Conservation (phyloP, 2,113 vertebrate species). For the Podarcis cretensis region DNA sequence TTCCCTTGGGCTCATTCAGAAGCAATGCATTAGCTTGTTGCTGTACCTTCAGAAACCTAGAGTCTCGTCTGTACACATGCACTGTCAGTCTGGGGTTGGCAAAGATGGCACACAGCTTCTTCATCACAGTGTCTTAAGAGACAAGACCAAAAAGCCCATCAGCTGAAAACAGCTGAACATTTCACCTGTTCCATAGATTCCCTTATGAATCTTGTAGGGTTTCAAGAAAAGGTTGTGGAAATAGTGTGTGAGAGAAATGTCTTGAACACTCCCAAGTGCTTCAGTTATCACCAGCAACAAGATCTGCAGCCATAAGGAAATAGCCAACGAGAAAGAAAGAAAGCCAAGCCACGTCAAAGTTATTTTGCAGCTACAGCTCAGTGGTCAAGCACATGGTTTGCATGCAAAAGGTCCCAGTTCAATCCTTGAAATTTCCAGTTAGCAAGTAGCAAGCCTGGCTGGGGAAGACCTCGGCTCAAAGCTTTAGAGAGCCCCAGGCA, state of each 20-base stretch:
- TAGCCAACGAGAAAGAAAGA: background rate
- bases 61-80: too few species aligned
- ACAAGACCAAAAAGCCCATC: background rate
- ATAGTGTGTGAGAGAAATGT: background rate
- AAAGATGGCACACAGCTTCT: background rate
- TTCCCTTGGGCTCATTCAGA: background rate
- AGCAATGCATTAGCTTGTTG: background rate
- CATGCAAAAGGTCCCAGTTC: background rate
- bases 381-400: background rate
- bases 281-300: background rate
- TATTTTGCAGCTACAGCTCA: background rate
- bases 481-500: background rate
- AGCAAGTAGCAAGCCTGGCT: background rate
- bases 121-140: background rate
- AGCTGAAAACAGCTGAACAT: background rate
- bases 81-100: background rate
- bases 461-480: background rate
- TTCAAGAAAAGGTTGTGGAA: background rate
- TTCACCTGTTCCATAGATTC: background rate
- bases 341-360: background rate
- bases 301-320: background rate
- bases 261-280: background rate
- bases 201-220: background rate
- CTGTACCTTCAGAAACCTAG: background rate
- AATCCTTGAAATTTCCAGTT: too few species aligned